These are phyloP conservation scores for Numenius phaeopus DNA, from an alignment of 2,797 vertebrate species.

Conservation along the genomic window DNA sequence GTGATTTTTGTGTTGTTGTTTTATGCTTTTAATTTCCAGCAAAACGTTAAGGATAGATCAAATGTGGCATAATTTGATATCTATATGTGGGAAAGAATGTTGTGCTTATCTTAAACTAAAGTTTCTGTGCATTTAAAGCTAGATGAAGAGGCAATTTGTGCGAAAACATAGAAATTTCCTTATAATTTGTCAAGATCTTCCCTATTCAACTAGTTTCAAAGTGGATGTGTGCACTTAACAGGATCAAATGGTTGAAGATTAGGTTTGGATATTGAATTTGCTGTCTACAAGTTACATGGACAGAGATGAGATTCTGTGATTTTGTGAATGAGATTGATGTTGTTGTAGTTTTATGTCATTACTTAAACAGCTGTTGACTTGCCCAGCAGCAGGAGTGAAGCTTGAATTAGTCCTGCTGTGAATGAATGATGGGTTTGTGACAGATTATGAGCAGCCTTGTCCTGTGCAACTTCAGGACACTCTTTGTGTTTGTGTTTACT, in stretches of 20 bases:
- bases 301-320: background rate
- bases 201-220: background rate
- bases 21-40: background rate
- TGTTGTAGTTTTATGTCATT: background rate
- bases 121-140: background rate
- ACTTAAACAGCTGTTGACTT: background rate
- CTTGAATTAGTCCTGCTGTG: background rate
- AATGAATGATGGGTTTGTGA: background rate
- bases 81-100: background rate
- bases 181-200: background rate
- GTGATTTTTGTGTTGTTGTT: background rate
- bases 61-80: background rate
- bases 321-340: background rate
- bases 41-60: background rate
- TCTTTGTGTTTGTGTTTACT: background rate
- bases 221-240: background rate
- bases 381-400: background rate
- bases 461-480: background rate
- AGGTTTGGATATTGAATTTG: background rate
- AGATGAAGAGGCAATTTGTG: background rate
- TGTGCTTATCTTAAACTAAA: background rate
- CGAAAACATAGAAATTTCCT: background rate
- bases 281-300: background rate
- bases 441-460: background rate
- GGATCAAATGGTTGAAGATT: background rate